Evolutionary conservation across 35 echinoderm and acorn worm genomes (phyloP), one percentile per base, ranked within the genome.

Genomic region (Ophiothrix spiculata): DNA sequence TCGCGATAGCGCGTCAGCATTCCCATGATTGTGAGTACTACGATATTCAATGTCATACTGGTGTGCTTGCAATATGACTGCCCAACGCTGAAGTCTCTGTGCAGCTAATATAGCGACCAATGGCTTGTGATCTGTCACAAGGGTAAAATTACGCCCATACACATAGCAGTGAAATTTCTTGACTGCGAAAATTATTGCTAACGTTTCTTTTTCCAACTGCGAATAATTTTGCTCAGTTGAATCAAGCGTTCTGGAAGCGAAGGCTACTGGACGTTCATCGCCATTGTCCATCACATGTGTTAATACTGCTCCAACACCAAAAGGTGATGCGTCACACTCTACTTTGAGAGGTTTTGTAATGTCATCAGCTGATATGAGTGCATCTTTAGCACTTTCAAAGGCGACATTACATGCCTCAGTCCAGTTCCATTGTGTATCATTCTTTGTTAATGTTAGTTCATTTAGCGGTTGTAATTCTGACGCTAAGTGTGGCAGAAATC

Each of bases 81-180:
- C 36, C 74, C 74, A 4, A 15, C 91, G 37, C 49, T 93, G 91
- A 81, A 93, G 83, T 17, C 76, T 36, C 79, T 56, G 34, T 74
- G 91, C 86, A n/a, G 87, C 81, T 45, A 93, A 85, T 32, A 74
- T 69, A 23, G 79, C 56, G 0, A 89, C 75, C 0, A 95, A 81
- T 28, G 90, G 94, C 31, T 97, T 85, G 83, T 97, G 90, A 74
- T 92, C 90, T 32, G 94, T 97, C 33, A 84, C 45, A 28, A 95
- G 39, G 0, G 84, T 91, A 64, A 92, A 97, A 1, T 86, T 46
- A 4, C 92, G 33, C 41, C 92, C 86, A 80, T 81, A 86, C 21
- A 92, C 28, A 56, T 77, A 97, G 56, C 54, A 74, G 39, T 88
- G 86, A 39, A 92, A 92, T 84, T 91, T 92, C 40, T 92, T 85